Evolutionary conservation across 2,113 vertebrate species (phyloP).

Genomic region (Pachypanchax playfairii): DNA sequence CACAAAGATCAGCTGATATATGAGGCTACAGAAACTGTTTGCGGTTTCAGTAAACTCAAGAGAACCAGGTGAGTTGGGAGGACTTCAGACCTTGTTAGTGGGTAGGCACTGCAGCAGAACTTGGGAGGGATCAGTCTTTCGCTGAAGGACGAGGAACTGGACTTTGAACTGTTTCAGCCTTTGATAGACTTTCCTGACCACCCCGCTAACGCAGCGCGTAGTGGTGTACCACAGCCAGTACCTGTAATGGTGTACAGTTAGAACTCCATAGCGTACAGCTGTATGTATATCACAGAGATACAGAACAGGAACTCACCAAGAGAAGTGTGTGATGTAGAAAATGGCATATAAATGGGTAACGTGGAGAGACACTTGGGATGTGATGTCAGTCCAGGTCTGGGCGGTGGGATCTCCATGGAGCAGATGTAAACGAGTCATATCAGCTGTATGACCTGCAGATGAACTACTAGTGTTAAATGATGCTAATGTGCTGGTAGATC

Average conservation of each 20-base stretch:
- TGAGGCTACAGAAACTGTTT: not conserved
- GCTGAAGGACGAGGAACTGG: conserved; percentile 92
- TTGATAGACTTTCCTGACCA: conserved; percentile 88
- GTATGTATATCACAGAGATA: not conserved
- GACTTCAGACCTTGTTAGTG: conserved; percentile 82
- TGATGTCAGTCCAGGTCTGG: conserved; percentile 92
- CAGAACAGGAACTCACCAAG: conserved; percentile 84
- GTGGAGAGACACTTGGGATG: conserved; percentile 84
- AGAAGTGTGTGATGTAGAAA: conserved; percentile 93
- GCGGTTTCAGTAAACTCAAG: not conserved
- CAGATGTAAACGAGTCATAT: conserved; percentile 83
- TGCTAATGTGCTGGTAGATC: conserved; percentile 7
- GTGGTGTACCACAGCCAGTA: conserved; percentile 99
- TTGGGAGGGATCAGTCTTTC: conserved; percentile 88
- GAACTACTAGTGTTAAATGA: conserved; percentile 6
- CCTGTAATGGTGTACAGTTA: conserved; percentile 71
- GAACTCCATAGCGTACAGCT: not conserved
- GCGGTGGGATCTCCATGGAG: conserved; percentile 84
- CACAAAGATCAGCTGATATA: no score
- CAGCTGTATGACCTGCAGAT: conserved; percentile 83
- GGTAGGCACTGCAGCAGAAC: conserved; percentile 94
- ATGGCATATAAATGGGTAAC: conserved; percentile 89
- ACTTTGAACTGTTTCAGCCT: conserved; percentile 90
- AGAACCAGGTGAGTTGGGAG: not conserved
- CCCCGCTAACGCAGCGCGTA: conserved; percentile 84